Evolutionary conservation across 35 echinoderm and acorn worm species (phyloP).

Genomic region (Lytechinus pictus): DNA sequence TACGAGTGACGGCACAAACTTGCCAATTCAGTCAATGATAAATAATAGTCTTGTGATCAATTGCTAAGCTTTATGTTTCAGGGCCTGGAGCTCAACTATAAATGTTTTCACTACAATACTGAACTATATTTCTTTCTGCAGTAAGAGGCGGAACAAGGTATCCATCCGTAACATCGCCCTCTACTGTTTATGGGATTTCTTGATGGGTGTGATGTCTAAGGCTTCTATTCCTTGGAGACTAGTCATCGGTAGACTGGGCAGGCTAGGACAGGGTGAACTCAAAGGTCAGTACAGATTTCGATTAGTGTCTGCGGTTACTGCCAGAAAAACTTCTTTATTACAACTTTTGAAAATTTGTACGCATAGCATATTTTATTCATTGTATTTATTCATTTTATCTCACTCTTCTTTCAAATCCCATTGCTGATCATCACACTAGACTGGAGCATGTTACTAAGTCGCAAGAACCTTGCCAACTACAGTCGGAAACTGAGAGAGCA

Average conservation of each 20-base stretch:
- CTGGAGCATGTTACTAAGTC: slow-evolving; percentile 89
- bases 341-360: not conserved
- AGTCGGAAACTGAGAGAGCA: slow-evolving; percentile 70
- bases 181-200: slow-evolving; percentile 90
- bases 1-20: too few relatives aligned
- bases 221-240: slow-evolving; percentile 91
- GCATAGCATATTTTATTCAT: too few relatives aligned
- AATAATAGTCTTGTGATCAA: too few relatives aligned
- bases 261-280: slow-evolving; percentile 94
- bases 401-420: not conserved
- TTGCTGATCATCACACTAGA: slow-evolving; percentile 21
- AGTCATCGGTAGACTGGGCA: slow-evolving; percentile 84
- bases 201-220: slow-evolving; percentile 87
- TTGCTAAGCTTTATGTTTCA: too few relatives aligned
- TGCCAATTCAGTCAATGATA: too few relatives aligned
- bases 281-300: slow-evolving; percentile 65
- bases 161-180: slow-evolving; percentile 83
- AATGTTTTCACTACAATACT: too few relatives aligned
- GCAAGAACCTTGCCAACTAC: slow-evolving; percentile 68
- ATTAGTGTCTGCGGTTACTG: not conserved
- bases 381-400: not conserved
- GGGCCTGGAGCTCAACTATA: too few relatives aligned
- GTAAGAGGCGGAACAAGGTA: slow-evolving; percentile 96
- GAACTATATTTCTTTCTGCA: slow-evolving; percentile 35
- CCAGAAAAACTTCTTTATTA: not conserved